Evolutionary conservation across 2,888 invertebrate species (phyloP).

Genomic region (Hirtodrosophila alboralis): DNA sequence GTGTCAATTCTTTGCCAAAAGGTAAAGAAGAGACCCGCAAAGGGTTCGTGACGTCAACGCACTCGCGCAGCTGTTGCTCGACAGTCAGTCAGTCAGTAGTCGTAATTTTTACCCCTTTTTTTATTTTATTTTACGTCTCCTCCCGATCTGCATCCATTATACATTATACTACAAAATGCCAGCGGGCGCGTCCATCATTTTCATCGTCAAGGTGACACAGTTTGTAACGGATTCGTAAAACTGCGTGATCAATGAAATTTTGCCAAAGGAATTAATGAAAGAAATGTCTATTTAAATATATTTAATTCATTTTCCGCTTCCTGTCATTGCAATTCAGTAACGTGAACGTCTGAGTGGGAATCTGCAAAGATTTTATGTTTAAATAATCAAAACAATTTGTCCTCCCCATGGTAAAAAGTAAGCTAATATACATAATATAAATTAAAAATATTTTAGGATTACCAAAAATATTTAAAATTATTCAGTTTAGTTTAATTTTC

Average conservation of each 20-base stretch:
- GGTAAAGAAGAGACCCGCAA: slow-evolving; percentile 42
- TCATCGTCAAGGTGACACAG: slow-evolving; percentile 65
- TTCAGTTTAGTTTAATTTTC: too few species aligned
- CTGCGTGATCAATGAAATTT: slow-evolving; percentile 43
- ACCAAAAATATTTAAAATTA: too few species aligned
- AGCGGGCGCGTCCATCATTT: slow-evolving; percentile 28
- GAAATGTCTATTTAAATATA: slow-evolving; percentile 49
- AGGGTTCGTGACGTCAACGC: slow-evolving; percentile 66
- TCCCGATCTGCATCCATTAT: slow-evolving; percentile 44
- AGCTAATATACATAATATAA: too few species aligned
- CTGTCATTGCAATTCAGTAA: slow-evolving; percentile 60
- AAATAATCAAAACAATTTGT: too few species aligned
- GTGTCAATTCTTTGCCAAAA: slow-evolving; percentile 61
- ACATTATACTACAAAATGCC: slow-evolving; percentile 28
- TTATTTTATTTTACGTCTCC: slow-evolving; percentile 26
- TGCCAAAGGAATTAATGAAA: slow-evolving; percentile 33
- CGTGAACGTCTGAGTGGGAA: slow-evolving; percentile 5
- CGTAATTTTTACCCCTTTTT: slow-evolving; percentile 19
- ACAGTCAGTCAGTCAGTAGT: slow-evolving; percentile 45
- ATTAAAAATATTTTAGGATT: too few species aligned
- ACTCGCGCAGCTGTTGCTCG: slow-evolving; percentile 66
- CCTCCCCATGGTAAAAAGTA: too few species aligned
- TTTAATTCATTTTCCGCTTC: slow-evolving; percentile 68
- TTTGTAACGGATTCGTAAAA: slow-evolving; percentile 16
- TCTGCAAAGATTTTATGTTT: background rate